phyloP scores from a whole-genome alignment of 1,140 invertebrate species.

The Neodiprion lecontei region DNA sequence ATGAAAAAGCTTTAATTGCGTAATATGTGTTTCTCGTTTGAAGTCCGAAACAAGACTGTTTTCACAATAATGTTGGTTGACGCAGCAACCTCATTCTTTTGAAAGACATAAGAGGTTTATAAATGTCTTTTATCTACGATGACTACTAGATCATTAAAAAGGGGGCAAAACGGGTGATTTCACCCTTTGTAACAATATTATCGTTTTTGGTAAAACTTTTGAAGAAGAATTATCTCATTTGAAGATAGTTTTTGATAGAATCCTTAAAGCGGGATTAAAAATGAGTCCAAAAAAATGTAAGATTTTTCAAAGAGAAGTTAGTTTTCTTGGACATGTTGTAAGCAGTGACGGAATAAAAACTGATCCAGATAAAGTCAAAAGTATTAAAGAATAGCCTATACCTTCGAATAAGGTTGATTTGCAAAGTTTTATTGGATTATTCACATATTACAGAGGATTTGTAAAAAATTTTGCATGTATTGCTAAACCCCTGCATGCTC shows the following conservation, averaged over 20 bases:
- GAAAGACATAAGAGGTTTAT: too few relatives aligned
- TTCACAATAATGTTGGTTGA: too few relatives aligned
- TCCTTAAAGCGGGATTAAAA: not conserved
- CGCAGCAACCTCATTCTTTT: too few relatives aligned
- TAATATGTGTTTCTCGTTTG: too few relatives aligned
- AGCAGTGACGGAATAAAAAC: conserved; percentile 11
- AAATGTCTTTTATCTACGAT: too few relatives aligned
- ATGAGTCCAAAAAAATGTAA: not conserved
- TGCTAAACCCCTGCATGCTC: not conserved
- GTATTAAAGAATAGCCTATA: conserved; percentile 16
- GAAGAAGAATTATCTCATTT: not conserved
- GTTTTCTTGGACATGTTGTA: conserved; percentile 24
- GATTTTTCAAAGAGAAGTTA: not conserved
- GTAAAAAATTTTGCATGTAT: not conserved
- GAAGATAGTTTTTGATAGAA: not conserved
- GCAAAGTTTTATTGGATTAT: conserved; percentile 27
- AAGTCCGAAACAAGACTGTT: too few relatives aligned
- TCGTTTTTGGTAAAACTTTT: not conserved
- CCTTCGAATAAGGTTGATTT: conserved; percentile 29
- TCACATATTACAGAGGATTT: conserved; percentile 25
- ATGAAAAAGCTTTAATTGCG: too few relatives aligned
- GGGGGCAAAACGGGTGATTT: too few relatives aligned
- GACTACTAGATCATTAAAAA: too few relatives aligned
- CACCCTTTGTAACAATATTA: not conserved
- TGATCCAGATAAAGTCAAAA: conserved; percentile 18